phyloP scores from a whole-genome alignment of 2,797 vertebrate genomes.

The Micromesistius poutassou region DNA sequence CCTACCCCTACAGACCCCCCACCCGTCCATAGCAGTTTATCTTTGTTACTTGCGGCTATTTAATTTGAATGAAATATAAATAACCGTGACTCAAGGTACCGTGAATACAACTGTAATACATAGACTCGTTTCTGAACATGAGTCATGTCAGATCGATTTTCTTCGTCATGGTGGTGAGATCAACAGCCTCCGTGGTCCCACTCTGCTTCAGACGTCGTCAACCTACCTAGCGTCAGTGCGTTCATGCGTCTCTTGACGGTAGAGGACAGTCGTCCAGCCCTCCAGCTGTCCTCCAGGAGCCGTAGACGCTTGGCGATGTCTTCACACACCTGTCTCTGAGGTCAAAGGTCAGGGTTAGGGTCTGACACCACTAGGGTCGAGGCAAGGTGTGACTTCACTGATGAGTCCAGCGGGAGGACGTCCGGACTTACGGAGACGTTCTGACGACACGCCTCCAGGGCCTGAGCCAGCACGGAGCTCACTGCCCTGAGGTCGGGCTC shows the following conservation, averaged over 20 bases:
- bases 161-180: too few species aligned
- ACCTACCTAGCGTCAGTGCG: conserved; percentile 75
- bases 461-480: conserved; percentile 67
- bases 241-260: conserved; percentile 85
- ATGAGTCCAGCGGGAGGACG: neutral
- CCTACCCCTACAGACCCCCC: too few species aligned
- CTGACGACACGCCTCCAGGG: conserved; percentile 74
- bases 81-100: too few species aligned
- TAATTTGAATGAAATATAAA: too few species aligned
- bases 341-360: conserved; percentile 24
- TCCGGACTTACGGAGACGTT: conserved; percentile 69
- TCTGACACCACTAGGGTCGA: neutral
- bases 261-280: conserved; percentile 77
- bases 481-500: conserved; percentile 66
- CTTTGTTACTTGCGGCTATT: too few species aligned
- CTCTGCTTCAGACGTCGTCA: too few species aligned
- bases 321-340: conserved; percentile 85
- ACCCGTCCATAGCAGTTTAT: too few species aligned
- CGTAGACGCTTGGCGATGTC: conserved; percentile 83
- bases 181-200: too few species aligned
- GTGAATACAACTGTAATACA: too few species aligned
- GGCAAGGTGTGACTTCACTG: neutral
- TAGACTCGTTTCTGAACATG: too few species aligned
- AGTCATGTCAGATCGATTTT: too few species aligned
- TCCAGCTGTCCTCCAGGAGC: conserved; percentile 83